Evolutionary conservation across 2,113 vertebrate species (phyloP).

Genomic region (Sisor rabdophorus): DNA sequence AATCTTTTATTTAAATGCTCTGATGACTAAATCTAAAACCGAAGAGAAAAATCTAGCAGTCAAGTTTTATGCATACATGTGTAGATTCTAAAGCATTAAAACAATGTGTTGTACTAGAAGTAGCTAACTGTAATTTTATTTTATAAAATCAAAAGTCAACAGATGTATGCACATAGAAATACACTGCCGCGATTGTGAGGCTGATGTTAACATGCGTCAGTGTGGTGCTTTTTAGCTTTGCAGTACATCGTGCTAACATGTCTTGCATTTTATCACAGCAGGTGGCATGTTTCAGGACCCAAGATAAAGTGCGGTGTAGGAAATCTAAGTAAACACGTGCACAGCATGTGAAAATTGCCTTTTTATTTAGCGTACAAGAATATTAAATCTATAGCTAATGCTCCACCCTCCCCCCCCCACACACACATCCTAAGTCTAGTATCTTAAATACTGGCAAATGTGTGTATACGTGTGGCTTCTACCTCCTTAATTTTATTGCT

Average conservation of each 20-base stretch:
- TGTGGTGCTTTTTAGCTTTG: neutral
- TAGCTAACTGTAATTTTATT: slow-evolving; percentile 6
- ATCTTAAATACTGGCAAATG: neutral
- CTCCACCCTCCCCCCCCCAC: too few relatives aligned
- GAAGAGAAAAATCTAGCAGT: neutral
- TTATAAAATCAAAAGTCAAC: slow-evolving; percentile 24
- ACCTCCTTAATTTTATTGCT: neutral
- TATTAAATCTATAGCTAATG: too few relatives aligned
- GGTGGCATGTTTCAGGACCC: neutral
- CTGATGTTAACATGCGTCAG: neutral
- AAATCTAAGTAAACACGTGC: too few relatives aligned
- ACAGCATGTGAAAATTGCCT: too few relatives aligned
- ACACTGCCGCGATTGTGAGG: slow-evolving; percentile 48
- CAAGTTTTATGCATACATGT: neutral
- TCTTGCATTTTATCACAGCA: neutral
- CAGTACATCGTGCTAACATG: neutral
- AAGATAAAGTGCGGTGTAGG: neutral
- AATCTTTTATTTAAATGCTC: neutral
- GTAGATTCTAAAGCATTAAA: slow-evolving; percentile 53
- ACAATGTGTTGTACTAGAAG: slow-evolving; percentile 64
- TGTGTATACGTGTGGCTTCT: neutral
- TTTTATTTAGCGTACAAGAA: too few relatives aligned
- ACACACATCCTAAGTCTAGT: too few relatives aligned
- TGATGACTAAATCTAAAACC: neutral
- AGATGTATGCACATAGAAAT: slow-evolving; percentile 7